phyloP scores from a whole-genome alignment of 1,140 invertebrate species.

The Drosophila takahashii region DNA sequence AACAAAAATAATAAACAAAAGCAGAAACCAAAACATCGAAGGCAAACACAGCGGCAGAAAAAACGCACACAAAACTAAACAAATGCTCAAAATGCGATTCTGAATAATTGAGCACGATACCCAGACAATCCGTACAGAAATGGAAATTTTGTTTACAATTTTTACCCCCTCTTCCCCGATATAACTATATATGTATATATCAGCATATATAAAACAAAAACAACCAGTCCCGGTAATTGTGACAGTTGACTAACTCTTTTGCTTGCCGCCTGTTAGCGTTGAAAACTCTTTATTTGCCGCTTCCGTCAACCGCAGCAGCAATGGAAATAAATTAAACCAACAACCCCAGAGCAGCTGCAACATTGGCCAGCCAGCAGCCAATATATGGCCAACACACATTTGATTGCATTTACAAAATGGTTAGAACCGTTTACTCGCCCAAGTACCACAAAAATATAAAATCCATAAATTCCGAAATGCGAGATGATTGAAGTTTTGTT shows the following conservation, averaged over 20 bases:
- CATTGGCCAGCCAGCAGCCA: too few relatives aligned
- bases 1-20: constrained; percentile 75
- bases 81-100: constrained; percentile 58
- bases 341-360: constrained; percentile 51
- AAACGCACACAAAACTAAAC: constrained; percentile 54
- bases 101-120: constrained; percentile 69
- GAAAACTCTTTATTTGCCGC: constrained; percentile 53
- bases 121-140: constrained; percentile 35
- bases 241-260: constrained; percentile 78
- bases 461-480: constrained; percentile 5
- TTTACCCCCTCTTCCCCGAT: not conserved
- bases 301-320: constrained; percentile 59
- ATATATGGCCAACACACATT: constrained; percentile 36
- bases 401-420: constrained; percentile 72
- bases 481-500: constrained; percentile 2
- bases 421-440: constrained; percentile 45
- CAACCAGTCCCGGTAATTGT: constrained; percentile 46
- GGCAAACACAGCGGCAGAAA: constrained; percentile 41
- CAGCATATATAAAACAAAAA: constrained; percentile 30
- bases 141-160: constrained; percentile 76
- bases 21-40: constrained; percentile 43
- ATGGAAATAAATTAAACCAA: constrained; percentile 22
- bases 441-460: constrained; percentile 1
- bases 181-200: constrained; percentile 13
- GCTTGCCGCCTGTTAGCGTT: constrained; percentile 50